Percentiles rank a stretch among this genome's conserved stretches.
Conservation (phyloP, 2,113 vertebrate species). For the Platanista minor region DNA sequence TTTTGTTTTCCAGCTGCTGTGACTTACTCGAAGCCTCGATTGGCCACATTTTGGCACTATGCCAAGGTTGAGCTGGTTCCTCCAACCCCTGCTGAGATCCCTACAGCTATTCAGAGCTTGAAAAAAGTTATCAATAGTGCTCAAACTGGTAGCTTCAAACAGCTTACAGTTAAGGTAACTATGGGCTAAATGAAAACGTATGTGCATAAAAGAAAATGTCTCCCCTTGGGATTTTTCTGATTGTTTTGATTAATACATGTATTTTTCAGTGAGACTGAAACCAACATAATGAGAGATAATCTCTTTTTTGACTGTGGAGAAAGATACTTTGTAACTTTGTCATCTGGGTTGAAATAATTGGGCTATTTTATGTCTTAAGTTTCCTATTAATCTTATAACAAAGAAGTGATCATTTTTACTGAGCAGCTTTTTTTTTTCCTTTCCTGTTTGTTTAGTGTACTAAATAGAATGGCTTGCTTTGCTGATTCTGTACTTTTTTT, state of each 20-base stretch:
- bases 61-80: constrained; percentile 93
- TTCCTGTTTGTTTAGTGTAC: not conserved
- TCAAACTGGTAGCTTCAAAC: constrained; percentile 88
- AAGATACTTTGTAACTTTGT: constrained; percentile 28
- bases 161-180: constrained; percentile 90
- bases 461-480: not conserved
- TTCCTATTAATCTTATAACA: not conserved
- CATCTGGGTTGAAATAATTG: constrained; percentile 24
- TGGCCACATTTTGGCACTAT: constrained; percentile 94
- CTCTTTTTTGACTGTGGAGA: not conserved
- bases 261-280: constrained; percentile 23
- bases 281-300: constrained; percentile 1
- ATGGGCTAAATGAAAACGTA: not conserved
- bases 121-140: constrained; percentile 82
- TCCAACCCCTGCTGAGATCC: constrained; percentile 91
- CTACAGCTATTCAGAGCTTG: constrained; percentile 89
- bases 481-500: not conserved
- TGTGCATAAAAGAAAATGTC: not conserved
- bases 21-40: constrained; percentile 89
- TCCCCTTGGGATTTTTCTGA: constrained; percentile 31
- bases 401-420: not conserved
- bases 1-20: constrained; percentile 86
- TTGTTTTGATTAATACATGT: constrained; percentile 35
- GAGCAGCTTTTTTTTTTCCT: not conserved
- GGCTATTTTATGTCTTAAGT: not conserved